Evolutionary conservation across 2,888 invertebrate species (phyloP), one percentile per base, ranked within the genome.

Genomic region (Pristionchus entomophagus): DNA sequence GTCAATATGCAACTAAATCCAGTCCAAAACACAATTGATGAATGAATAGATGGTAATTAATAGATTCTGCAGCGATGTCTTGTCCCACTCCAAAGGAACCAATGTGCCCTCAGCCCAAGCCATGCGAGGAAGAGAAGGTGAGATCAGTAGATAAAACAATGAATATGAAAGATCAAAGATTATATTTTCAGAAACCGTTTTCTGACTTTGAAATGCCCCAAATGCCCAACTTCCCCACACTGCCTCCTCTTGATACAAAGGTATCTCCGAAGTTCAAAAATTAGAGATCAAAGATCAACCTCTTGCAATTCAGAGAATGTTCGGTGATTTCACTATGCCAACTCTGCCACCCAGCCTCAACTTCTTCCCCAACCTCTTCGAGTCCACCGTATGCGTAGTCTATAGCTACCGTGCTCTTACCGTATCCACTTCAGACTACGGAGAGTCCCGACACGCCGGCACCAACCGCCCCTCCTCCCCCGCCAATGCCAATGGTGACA

Each of bases 381-480:
- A 56, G 41, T 49, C 65, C 14, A 65, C 83, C 65, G 83, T 84
- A 45, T 26, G 10, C 22, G 17, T 10, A 45, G 29, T 17, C 29
- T 2, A 14, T 19, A 29, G 26, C 32, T 53, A 51, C 77, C 41
- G 49, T 77, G 45, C 2, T 10, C 45, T 29, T 45, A 29, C 49
- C 51, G 22, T 80, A 38, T 26, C 59, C 14, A 4, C 17, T 56
- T 51, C 41, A 82, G 82, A 82, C 82, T 10, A 53, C 56, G 29
- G 56, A 82, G 26, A 38, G 41, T n/a, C 82, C 59, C 38, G 56
- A 82, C 56, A 84, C 80, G 35, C 81, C 82, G 53, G 56, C 49
- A 2, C 82, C 86, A 2, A 65, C 87, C 35, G 87, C 88, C 8
- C 87, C 87, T 4, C 88, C 87, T 73, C 86, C 87, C 19, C 87